Evolutionary conservation across 2,888 invertebrate genomes (phyloP).

Genomic region (Pandemis corylana): DNA sequence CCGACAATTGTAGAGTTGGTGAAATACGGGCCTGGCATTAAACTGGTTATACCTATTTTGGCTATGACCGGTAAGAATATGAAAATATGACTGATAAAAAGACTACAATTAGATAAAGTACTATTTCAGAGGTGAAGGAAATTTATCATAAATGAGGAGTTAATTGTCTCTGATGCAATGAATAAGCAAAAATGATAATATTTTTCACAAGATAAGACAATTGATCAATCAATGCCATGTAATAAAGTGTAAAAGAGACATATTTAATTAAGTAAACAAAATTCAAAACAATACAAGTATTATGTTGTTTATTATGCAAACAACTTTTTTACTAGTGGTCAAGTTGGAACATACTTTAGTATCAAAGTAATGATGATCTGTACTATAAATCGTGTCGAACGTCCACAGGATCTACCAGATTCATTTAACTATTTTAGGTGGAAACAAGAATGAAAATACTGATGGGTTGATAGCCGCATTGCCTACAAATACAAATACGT

Average conservation of each 20-base stretch:
- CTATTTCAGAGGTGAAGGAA: background rate
- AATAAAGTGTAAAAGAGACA: background rate
- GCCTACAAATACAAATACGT: no score
- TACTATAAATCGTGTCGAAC: no score
- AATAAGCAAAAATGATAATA: conserved; percentile 9
- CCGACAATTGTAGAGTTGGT: no score
- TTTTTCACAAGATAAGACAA: background rate
- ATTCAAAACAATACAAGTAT: background rate
- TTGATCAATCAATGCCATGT: background rate
- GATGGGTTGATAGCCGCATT: no score
- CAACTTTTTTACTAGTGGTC: background rate
- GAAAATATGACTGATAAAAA: background rate
- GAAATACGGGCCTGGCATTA: background rate
- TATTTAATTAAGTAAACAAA: conserved; percentile 2
- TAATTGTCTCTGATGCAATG: conserved; percentile 4
- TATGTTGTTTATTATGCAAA: background rate
- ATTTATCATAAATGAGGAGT: background rate
- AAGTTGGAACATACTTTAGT: background rate
- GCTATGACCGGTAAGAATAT: background rate
- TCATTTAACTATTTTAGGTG: background rate
- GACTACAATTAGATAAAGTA: background rate
- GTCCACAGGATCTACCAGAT: background rate
- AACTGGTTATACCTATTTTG: background rate
- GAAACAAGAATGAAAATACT: no score
- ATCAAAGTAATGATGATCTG: background rate